phyloP scores from a whole-genome alignment of 2,113 vertebrate genomes.

The Dromaius novaehollandiae region DNA sequence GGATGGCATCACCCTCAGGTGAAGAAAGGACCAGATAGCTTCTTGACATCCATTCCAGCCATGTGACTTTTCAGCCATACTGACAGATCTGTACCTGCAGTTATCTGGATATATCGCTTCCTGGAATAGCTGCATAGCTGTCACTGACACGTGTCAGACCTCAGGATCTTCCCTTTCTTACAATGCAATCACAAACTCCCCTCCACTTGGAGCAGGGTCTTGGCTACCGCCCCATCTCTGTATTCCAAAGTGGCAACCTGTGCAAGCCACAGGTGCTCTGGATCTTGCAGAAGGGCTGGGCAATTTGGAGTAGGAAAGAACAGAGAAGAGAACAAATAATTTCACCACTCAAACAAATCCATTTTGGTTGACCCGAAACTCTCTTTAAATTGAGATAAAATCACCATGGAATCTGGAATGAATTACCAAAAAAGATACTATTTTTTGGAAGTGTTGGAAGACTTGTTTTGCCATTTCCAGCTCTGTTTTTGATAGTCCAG shows the following conservation, averaged over 20 bases:
- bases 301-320: background rate
- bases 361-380: background rate
- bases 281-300: background rate
- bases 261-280: background rate
- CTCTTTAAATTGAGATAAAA: background rate
- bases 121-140: background rate
- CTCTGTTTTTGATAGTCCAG: background rate
- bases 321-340: background rate
- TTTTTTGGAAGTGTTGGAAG: background rate
- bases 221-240: background rate
- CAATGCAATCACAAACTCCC: background rate
- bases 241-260: background rate
- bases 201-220: background rate
- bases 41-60: background rate
- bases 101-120: background rate
- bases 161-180: background rate
- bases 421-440: background rate
- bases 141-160: background rate
- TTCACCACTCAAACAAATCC: background rate
- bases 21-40: background rate
- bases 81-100: background rate
- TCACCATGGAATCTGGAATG: background rate
- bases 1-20: background rate
- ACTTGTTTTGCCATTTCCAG: background rate
- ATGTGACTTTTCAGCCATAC: background rate